Evolutionary conservation across 2,797 vertebrate species (phyloP).

Genomic region (Podarcis lilfordi): DNA sequence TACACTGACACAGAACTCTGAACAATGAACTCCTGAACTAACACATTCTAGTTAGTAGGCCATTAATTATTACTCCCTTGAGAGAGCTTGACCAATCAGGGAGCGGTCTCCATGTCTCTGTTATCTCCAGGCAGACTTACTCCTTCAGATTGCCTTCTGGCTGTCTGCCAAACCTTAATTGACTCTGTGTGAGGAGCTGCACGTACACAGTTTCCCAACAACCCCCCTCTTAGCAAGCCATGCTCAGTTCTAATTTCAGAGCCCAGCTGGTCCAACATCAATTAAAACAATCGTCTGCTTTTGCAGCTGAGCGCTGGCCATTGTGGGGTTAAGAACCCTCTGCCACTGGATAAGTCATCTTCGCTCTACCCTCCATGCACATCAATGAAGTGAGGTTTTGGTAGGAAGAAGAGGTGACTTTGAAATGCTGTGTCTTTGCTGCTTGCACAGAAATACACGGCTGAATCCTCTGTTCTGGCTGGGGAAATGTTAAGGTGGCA

Average conservation of each 20-base stretch:
- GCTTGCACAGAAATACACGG: constrained; percentile 45
- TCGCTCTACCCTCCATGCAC: background rate
- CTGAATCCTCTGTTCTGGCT: background rate
- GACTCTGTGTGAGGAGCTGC: too few species aligned
- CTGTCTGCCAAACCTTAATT: too few species aligned
- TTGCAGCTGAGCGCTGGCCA: background rate
- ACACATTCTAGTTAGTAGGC: too few species aligned
- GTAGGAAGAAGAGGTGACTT: background rate
- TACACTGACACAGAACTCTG: too few species aligned
- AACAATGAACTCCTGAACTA: too few species aligned
- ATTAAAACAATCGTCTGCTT: too few species aligned
- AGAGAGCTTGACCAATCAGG: too few species aligned
- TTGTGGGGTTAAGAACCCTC: background rate
- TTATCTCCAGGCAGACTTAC: too few species aligned
- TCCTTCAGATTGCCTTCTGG: too few species aligned
- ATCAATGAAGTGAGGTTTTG: constrained; percentile 7
- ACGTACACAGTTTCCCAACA: too few species aligned
- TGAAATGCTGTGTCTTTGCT: constrained; percentile 12
- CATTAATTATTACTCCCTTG: too few species aligned
- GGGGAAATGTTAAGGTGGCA: background rate
- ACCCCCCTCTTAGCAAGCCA: background rate
- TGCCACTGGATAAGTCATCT: background rate
- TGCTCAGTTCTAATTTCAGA: background rate
- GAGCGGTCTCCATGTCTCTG: too few species aligned
- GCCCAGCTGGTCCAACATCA: background rate